phyloP scores from a whole-genome alignment of 2,113 vertebrate species.

The Misgurnus mizolepis region DNA sequence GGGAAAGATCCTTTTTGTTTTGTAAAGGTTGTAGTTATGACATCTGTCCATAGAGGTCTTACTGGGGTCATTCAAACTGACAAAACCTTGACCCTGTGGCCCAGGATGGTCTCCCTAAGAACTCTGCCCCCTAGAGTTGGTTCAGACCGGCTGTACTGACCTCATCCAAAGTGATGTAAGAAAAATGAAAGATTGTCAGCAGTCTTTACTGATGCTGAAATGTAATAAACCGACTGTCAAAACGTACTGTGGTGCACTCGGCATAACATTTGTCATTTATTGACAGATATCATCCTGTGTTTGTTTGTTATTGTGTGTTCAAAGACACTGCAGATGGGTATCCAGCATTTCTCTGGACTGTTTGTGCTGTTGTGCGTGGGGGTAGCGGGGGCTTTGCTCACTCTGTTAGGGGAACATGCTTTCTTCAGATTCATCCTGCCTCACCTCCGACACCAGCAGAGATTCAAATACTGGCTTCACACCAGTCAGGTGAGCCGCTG shows the following conservation, averaged over 20 bases:
- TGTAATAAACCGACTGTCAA: not conserved
- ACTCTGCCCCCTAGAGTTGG: not conserved
- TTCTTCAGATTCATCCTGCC: constrained; percentile 89
- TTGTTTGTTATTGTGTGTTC: constrained; percentile 42
- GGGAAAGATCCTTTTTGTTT: no score
- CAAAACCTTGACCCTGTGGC: no score
- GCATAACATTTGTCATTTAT: not conserved
- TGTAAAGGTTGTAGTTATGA: no score
- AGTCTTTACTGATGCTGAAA: not conserved
- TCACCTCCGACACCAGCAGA: constrained; percentile 78
- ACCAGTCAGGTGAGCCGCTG: constrained; percentile 85
- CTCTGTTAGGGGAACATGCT: constrained; percentile 84
- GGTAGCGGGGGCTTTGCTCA: constrained; percentile 87
- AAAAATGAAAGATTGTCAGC: not conserved
- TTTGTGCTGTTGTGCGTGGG: constrained; percentile 92
- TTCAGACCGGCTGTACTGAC: not conserved
- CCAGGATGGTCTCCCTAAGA: not conserved
- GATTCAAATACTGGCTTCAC: constrained; percentile 91
- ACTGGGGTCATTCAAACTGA: no score
- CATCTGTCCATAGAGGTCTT: no score
- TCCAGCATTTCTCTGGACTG: constrained; percentile 91
- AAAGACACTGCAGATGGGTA: constrained; percentile 92
- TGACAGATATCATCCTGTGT: constrained; percentile 6
- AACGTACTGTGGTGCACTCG: not conserved
- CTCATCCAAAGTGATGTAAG: not conserved